Conservation (phyloP, 2,888 invertebrate species). For the Neuroscelio doddi region DNA sequence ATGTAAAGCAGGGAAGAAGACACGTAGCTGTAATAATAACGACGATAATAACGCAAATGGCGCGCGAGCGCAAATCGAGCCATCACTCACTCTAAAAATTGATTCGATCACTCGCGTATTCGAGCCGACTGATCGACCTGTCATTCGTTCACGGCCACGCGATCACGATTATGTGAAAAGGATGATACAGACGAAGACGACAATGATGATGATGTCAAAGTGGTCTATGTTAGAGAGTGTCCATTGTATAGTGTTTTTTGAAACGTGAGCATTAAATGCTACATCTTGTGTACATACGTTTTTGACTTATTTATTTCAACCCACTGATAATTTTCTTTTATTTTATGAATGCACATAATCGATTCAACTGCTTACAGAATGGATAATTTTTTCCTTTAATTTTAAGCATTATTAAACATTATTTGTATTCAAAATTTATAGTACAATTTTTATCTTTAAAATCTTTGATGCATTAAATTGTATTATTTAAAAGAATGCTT, state of each 20-base stretch:
- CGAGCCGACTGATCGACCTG: constrained; percentile 51
- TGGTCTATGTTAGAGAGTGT: constrained; percentile 72
- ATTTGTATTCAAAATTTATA: no score
- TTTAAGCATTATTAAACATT: no score
- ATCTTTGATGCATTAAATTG: no score
- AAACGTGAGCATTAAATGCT: constrained; percentile 72
- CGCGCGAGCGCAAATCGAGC: constrained; percentile 54
- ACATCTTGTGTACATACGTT: constrained; percentile 69
- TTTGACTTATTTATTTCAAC: constrained; percentile 57
- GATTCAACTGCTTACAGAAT: no score
- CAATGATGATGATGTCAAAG: constrained; percentile 60
- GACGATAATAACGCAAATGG: constrained; percentile 36
- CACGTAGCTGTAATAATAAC: constrained; percentile 32
- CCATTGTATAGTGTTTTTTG: constrained; percentile 72
- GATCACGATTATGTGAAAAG: constrained; percentile 49
- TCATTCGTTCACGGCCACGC: constrained; percentile 57
- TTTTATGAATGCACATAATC: no score
- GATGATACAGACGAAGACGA: constrained; percentile 55
- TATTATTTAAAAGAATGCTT: no score
- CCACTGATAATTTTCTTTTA: neutral
- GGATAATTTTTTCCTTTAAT: no score
- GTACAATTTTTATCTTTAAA: no score
- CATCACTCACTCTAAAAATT: constrained; percentile 53
- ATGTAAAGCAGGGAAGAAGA: constrained; percentile 17
- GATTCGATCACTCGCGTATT: constrained; percentile 58